These are phyloP conservation scores for Mythimna vitellina DNA, from an alignment of 2,888 invertebrate genomes.

Conservation along the genomic window DNA sequence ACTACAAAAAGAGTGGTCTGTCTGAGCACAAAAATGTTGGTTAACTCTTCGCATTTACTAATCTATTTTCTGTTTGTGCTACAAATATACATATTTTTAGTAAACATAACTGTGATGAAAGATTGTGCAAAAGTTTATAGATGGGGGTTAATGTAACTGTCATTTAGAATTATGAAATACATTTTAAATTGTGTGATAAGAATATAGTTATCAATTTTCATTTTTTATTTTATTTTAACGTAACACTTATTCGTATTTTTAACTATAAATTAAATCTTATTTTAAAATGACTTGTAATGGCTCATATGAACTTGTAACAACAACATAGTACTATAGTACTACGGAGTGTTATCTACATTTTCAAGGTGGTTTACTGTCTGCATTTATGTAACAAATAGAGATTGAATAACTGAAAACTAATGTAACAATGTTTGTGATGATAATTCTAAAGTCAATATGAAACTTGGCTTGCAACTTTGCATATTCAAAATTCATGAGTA, in stretches of 20 bases:
- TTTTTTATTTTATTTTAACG: not conserved
- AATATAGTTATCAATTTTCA: not conserved
- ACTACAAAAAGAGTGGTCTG: not conserved
- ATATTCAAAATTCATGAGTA: conserved; percentile 4
- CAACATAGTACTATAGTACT: conserved; percentile 9
- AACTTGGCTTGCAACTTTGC: conserved; percentile 4
- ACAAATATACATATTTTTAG: not conserved
- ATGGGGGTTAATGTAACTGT: conserved; percentile 10
- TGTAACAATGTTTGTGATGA: conserved; percentile 15
- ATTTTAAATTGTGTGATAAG: not conserved
- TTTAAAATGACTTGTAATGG: not conserved
- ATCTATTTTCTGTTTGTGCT: not conserved
- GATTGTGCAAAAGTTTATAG: conserved; percentile 29
- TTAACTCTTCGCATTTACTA: too few relatives aligned
- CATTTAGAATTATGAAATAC: conserved; percentile 23
- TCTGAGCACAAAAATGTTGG: not conserved
- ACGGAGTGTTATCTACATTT: conserved; percentile 21
- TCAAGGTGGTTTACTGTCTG: conserved; percentile 46
- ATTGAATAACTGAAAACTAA: conserved; percentile 35
- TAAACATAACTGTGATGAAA: conserved; percentile 32
- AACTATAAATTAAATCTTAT: too few relatives aligned
- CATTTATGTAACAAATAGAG: conserved; percentile 49
- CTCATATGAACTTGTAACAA: conserved; percentile 1
- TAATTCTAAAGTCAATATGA: not conserved
- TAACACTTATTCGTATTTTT: not conserved